These are phyloP conservation scores for human DNA, from an alignment of 2,113 vertebrate genomes.

Conservation along the genomic window DNA sequence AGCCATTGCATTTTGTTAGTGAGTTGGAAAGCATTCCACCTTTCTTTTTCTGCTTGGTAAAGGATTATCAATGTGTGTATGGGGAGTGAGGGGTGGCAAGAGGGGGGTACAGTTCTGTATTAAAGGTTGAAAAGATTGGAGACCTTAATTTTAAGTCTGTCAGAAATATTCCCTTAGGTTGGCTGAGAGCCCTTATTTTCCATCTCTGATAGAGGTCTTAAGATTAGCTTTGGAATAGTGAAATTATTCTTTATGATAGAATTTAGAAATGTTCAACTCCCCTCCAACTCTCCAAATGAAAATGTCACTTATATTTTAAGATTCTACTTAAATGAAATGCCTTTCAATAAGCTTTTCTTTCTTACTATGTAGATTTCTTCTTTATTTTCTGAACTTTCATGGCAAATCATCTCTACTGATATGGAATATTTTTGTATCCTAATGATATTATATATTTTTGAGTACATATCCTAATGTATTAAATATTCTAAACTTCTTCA, in stretches of 20 bases:
- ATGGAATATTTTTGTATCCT: neutral
- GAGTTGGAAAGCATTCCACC: constrained; percentile 42
- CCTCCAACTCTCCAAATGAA: neutral
- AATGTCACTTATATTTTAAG: neutral
- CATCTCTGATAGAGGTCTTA: neutral
- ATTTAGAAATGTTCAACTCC: neutral
- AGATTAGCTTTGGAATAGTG: neutral
- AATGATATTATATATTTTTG: neutral
- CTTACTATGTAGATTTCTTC: neutral
- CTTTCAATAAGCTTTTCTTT: neutral
- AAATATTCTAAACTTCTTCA: constrained; percentile 31
- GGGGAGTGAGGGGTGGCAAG: no score
- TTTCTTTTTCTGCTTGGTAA: constrained; percentile 21
- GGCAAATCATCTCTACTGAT: neutral
- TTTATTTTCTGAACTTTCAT: neutral
- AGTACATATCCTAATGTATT: neutral
- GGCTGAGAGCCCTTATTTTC: neutral
- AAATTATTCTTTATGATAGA: neutral
- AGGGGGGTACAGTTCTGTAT: neutral
- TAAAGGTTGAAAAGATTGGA: constrained; percentile 22
- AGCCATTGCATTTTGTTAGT: constrained; percentile 70
- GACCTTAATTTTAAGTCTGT: neutral
- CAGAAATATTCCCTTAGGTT: neutral
- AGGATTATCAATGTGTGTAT: neutral
- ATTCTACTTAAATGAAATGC: constrained; percentile 31